phyloP scores from a whole-genome alignment of 2,113 vertebrate genomes.

The Gallinago undulata region DNA sequence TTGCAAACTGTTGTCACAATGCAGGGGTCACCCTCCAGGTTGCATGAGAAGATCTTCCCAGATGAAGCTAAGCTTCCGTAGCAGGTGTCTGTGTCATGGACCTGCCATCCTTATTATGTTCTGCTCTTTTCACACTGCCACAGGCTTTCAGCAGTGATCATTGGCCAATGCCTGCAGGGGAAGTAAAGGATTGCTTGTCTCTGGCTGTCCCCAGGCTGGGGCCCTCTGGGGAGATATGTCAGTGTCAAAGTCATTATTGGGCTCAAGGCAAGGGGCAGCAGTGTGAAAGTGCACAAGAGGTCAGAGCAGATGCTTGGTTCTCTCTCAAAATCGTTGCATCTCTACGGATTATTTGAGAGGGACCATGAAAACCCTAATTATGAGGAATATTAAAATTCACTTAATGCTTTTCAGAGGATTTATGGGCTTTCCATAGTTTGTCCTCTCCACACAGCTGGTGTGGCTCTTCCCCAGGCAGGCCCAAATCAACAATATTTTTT shows the following conservation, averaged over 20 bases:
- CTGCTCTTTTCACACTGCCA: slow-evolving; percentile 36
- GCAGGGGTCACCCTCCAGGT: background rate
- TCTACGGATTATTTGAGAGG: background rate
- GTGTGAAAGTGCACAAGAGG: background rate
- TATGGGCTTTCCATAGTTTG: background rate
- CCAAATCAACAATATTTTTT: background rate
- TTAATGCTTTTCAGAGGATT: background rate
- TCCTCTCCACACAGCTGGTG: background rate
- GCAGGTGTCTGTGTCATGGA: background rate
- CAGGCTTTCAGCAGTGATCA: background rate
- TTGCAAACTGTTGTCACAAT: background rate
- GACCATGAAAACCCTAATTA: background rate
- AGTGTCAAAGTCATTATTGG: background rate
- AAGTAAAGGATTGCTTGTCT: background rate
- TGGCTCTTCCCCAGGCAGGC: background rate
- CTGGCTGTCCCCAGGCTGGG: background rate
- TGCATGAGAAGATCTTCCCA: background rate
- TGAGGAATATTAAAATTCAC: background rate
- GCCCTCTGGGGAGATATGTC: background rate
- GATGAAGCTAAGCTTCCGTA: background rate
- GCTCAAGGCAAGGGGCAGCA: background rate
- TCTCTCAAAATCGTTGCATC: background rate
- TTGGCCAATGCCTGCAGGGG: background rate
- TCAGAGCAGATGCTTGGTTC: background rate
- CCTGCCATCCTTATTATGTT: background rate